Evolutionary conservation across 2,113 vertebrate genomes (phyloP), one percentile per base, ranked within the genome.

Genomic region (Amphiprion percula): DNA sequence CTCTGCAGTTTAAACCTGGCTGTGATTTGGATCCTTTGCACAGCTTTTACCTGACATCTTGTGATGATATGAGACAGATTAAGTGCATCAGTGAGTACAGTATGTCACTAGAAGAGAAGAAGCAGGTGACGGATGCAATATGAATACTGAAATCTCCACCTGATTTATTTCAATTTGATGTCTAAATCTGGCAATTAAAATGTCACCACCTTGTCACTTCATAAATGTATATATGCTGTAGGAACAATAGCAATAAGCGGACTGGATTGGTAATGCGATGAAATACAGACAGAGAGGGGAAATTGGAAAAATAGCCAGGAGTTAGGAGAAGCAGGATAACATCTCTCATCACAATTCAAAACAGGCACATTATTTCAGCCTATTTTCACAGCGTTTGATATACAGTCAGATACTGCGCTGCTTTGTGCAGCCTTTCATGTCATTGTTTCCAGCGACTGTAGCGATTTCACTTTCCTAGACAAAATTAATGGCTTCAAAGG

Each of bases 301-400:
- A 87, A 87, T 84, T 84, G 76, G 24, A 83, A 61, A 52, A 80
- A 79, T 66, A 68, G 85, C 58, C 80, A 54, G 54, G 47, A 79
- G 81, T 78, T 80, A 68, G 60, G n/a, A 71, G 52, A 78, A 33
- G 47, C 54, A 47, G 23, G 81, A 89, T 89, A 90, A 79, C 63
- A 85, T 88, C 78, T 84, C 63, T 87, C 84, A 88, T 90, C 83
- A 86, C 49, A 55, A 77, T 89, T 89, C 75, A 82, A 88, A 86
- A 83, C 67, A 77, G 74, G 23, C 59, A 65, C 71, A 84, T 86
- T 88, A 86, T 86, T 88, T 78, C 71, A 84, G 53, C 59, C 64
- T 44, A 61, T 81, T 84, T 88, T 87, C 75, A 62, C 78, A 46
- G 47, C 49, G 75, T 74, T 80, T 84, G 74, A 90, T 89, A 85